Evolutionary conservation across 2,113 vertebrate species (phyloP), one percentile per base, ranked within the genome.

Genomic region (Pluvianellus socialis): DNA sequence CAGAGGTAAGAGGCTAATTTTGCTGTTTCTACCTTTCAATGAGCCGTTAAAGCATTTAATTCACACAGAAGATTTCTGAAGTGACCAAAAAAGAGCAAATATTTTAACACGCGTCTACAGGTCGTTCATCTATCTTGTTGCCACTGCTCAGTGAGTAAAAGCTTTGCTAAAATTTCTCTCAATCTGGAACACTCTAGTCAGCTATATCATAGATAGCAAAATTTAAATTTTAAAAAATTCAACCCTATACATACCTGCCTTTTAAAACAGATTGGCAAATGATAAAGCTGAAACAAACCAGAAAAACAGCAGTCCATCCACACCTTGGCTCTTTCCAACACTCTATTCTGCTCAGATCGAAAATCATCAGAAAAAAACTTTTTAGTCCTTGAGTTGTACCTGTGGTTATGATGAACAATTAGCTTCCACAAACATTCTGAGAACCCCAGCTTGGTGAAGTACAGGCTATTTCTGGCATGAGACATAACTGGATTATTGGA

Each of bases 1-100:
- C 77, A 98, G 98, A 98, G 99, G 99, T 99, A 95, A 98, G 94
- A 86, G 26, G 32, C 19, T 33, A 45, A 40, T 23, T 68, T 90
- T 65, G 50, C 40, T 49, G 8, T 83, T 87, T 70, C 44, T 67
- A 6, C 9, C 28, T 73, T 81, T 82, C 45, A 68, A 1, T 55
- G 35, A 89, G 45, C 45, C 2, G 1, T 68, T 65, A 81, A 79
- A 80, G 30, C 42, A 38, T 58, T 79, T 70, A 55, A 65, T 76
- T 86, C 32, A 49, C 42, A 52, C 15, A 27, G 35, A 13, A 44
- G 21, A 49, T 79, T 86, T 55, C 68, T 86, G 22, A 89, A 80
- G 28, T 67, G 65, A 32, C 42, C 79, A 82, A 30, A 61, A 33
- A 70, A 28, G 10, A 68, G 2, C 42, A 92, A 67, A 24, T 35